Evolutionary conservation across 2,113 vertebrate genomes (phyloP), one percentile per base, ranked within the genome.

Genomic region (Panthera leo): DNA sequence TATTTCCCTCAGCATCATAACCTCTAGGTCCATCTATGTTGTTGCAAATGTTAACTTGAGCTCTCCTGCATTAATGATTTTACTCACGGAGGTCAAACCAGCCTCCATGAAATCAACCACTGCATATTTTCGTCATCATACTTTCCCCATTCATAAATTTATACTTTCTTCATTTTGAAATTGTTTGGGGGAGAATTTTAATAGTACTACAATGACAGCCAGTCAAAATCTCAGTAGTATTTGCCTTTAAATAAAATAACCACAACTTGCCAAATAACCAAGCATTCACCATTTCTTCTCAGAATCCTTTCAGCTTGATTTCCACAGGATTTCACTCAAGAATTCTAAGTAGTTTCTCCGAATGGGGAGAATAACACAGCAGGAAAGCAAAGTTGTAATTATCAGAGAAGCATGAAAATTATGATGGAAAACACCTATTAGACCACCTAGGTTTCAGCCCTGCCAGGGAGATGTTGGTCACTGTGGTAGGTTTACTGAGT

Each of bases 241-340:
- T 42, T 94, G 29, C 8, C 71, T 95, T 97, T 95, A 97, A 95
- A 84, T 96, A 85, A 98, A 96, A 89, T 95, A 92, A 95, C 78
- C 61, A 93, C 39, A 93, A 91, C 39, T 86, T 67, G 39, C 67
- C 78, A 86, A 94, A 87, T 93, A 93, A 83, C 23, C 92, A 39
- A 88, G 34, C 16, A 53, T 80, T 96, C n/a, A 58, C 27, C 39
- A 1, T 82, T 95, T 96, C n/a, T 85, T 83, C 53, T 67, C 70
- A 82, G 48, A 79, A 42, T 80, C 27, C 67, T 95, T 93, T 96
- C 71, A 55, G 65, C 45, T 96, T 97, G 67, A 83, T 97, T 97
- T 89, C 58, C n/a, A 79, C 12, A 93, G 89, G 55, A 7, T 93
- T 97, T 93, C 78, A 71, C 68, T 89, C 14, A 83, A 80, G 86